Percentiles rank a stretch among this genome's conserved stretches.
Conservation (phyloP, 2,888 invertebrate species). For the Drosophila yooni region DNA sequence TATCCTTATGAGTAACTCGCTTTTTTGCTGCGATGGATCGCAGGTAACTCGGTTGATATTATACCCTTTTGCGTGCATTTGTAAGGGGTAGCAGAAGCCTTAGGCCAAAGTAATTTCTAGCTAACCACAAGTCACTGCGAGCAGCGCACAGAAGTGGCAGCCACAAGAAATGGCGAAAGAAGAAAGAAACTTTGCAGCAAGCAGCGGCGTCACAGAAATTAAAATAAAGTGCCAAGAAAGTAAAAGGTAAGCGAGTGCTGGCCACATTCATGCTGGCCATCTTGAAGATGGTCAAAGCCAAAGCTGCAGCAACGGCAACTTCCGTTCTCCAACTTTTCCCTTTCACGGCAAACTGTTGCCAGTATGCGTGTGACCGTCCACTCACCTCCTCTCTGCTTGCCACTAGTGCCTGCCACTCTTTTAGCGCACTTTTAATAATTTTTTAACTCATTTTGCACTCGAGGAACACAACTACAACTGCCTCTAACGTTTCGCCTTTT, state of each 20-base stretch:
- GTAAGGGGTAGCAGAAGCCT: slow-evolving; percentile 32
- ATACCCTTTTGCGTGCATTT: neutral
- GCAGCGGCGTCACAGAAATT: slow-evolving; percentile 64
- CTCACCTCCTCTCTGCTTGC: neutral
- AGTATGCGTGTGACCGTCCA: slow-evolving; percentile 46
- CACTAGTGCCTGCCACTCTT: slow-evolving; percentile 6
- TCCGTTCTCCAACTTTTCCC: slow-evolving; percentile 47
- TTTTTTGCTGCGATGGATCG: neutral
- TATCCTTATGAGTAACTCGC: no score
- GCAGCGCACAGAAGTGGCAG: slow-evolving; percentile 52
- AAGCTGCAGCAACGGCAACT: slow-evolving; percentile 54
- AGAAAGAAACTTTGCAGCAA: slow-evolving; percentile 51
- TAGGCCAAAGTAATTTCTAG: slow-evolving; percentile 73
- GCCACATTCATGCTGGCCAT: slow-evolving; percentile 37
- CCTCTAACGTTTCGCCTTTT: slow-evolving; percentile 60
- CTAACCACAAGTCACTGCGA: slow-evolving; percentile 61
- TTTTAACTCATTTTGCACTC: slow-evolving; percentile 77
- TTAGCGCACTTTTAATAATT: slow-evolving; percentile 66
- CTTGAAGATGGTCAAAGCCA: slow-evolving; percentile 65
- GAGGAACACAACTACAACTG: slow-evolving; percentile 52
- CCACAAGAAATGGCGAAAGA: slow-evolving; percentile 13
- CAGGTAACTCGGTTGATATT: neutral
- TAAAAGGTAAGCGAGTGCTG: slow-evolving; percentile 60
- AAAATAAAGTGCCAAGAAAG: slow-evolving; percentile 79
- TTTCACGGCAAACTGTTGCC: slow-evolving; percentile 32